Base-by-base conservation (phyloP, 2,113 vertebrate species). In the Agapornis roseicollis region DNA sequence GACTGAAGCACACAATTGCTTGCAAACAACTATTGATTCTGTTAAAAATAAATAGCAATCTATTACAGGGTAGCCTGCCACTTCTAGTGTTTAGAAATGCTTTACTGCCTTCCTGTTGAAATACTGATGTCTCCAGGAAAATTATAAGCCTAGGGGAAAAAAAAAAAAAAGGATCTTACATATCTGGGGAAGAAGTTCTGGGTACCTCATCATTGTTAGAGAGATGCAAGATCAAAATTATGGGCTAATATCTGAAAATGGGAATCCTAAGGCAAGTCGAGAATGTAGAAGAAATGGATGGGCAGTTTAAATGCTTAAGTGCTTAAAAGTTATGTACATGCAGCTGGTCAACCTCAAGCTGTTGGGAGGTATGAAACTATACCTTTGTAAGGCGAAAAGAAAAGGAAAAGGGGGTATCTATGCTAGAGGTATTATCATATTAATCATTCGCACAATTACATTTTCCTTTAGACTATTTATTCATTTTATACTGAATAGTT, bases 21-120 rank as follows among this genome's bases (percentile, higher is more conserved):
- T 97, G 93, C 94, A 98, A 98, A 97, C 95, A 94, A 79, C 88
- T 98, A 98, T 98, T 97, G 97, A 98, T 98, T 97, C 85, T 89
- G 96, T 98, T 98, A 97, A 98, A 98, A 97, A 98, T 98, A 97
- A 97, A 98, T 97, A 98, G 88, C 84, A 87, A 95, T 96, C 96
- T 97, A 96, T 98, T 97, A 96, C 84, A 88, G 56, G 37, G 80
- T 72, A 97, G 92, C 93, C 89, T 89, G 84, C 60, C 37, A 10
- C 93, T 97, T 93, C 92, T 96, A 95, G 94, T 90, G 74, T 85
- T 97, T 85, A 92, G 85, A 97, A 95, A 94, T 85, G 76, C 85
- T 97, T 97, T 97, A 96, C 77, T 96, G 78, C 93, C 84, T 96
- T 97, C 92, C 89, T 88, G 85, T 95, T 97, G 91, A 97, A 98